These are phyloP conservation scores for Vannuccia rotundouncinata DNA, from an alignment of 2,888 invertebrate species.

Conservation along the genomic window DNA sequence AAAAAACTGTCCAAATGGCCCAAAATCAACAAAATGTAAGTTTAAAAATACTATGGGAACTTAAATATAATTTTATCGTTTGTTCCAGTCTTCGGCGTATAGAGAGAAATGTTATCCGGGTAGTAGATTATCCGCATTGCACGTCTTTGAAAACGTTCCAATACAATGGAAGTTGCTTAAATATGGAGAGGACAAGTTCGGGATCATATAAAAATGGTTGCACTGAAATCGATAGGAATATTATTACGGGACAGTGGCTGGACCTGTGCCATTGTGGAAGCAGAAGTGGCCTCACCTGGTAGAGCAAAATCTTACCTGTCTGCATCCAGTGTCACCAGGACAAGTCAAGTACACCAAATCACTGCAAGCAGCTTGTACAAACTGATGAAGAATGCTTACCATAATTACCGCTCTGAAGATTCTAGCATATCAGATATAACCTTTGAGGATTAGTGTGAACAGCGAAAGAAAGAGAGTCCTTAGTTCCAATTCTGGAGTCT, in stretches of 20 bases:
- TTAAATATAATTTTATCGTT: too few relatives aligned
- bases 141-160: too few relatives aligned
- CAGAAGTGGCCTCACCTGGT: conserved; percentile 38
- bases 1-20: too few relatives aligned
- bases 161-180: not conserved
- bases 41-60: too few relatives aligned
- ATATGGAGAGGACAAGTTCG: not conserved
- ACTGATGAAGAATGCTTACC: conserved; percentile 41
- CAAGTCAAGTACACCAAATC: conserved; percentile 42
- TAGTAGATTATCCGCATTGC: too few relatives aligned
- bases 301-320: conserved; percentile 43
- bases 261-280: conserved; percentile 41
- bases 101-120: too few relatives aligned
- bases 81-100: too few relatives aligned
- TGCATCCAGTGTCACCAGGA: conserved; percentile 41
- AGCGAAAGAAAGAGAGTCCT: conserved; percentile 3
- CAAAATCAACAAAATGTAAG: too few relatives aligned
- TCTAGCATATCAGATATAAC: not conserved
- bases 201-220: not conserved
- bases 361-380: conserved; percentile 41
- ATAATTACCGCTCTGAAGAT: conserved; percentile 22
- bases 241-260: conserved; percentile 31
- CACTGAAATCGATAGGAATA: not conserved
- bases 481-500: not conserved
- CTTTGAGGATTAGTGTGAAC: conserved; percentile 13